Conservation (phyloP, 2,888 invertebrate genomes). For the Hydriomena furcata region DNA sequence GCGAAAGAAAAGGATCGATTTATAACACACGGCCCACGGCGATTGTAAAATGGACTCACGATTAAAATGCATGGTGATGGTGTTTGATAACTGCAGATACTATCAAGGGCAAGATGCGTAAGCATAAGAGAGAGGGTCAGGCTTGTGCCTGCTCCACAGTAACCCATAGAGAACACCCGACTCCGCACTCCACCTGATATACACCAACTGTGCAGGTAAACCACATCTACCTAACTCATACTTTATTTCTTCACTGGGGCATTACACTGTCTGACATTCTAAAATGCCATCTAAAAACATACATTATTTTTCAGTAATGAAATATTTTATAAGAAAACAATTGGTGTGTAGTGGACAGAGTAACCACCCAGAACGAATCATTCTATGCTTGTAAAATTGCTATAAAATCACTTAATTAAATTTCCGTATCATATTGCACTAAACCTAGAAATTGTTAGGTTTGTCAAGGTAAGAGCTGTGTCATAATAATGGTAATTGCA, state of each 20-base stretch:
- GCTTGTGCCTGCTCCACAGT: constrained; percentile 77
- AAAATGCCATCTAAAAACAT: neutral
- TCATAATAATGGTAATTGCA: constrained; percentile 20
- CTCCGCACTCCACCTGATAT: constrained; percentile 71
- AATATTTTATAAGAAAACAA: too few species aligned
- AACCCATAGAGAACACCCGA: constrained; percentile 65
- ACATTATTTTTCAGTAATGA: too few species aligned
- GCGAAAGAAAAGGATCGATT: constrained; percentile 74
- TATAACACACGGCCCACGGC: constrained; percentile 77
- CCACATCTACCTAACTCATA: constrained; percentile 54
- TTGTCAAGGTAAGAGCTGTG: constrained; percentile 14
- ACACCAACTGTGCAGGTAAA: constrained; percentile 40
- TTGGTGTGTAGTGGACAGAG: too few species aligned
- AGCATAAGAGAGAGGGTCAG: constrained; percentile 78
- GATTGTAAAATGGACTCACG: constrained; percentile 80
- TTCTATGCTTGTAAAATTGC: constrained; percentile 6
- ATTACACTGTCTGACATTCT: neutral
- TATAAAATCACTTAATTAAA: constrained; percentile 12
- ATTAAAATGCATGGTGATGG: constrained; percentile 70
- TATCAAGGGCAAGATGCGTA: constrained; percentile 79
- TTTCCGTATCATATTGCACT: constrained; percentile 8
- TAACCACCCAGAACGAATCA: constrained; percentile 1
- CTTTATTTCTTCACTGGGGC: neutral
- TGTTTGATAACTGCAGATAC: constrained; percentile 72
- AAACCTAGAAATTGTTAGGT: constrained; percentile 9